Evolutionary conservation across 2,113 vertebrate species (phyloP).

Genomic region (Azemiops feae): DNA sequence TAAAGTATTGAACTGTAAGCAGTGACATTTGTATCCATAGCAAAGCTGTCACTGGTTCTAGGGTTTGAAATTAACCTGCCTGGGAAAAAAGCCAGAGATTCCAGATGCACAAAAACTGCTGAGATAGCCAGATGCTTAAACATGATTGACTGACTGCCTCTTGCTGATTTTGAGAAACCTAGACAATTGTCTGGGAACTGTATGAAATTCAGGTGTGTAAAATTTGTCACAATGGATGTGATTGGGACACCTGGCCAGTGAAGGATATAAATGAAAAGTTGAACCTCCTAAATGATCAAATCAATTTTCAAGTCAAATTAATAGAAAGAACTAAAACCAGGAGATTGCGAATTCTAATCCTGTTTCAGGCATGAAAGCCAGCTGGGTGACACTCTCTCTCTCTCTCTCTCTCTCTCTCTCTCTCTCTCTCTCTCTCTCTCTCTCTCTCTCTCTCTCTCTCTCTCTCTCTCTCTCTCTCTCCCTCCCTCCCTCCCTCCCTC

Average conservation of each 20-base stretch:
- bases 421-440: too few species aligned
- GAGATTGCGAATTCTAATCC: not conserved
- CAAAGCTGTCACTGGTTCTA: slow-evolving; percentile 23
- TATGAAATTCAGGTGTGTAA: slow-evolving; percentile 10
- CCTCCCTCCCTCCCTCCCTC: too few species aligned
- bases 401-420: too few species aligned
- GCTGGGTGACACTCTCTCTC: not conserved
- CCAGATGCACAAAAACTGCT: slow-evolving; percentile 20
- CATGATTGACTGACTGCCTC: slow-evolving; percentile 17
- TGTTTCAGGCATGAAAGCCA: not conserved
- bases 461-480: too few species aligned
- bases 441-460: too few species aligned
- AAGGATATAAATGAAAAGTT: slow-evolving; percentile 17
- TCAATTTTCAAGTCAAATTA: not conserved
- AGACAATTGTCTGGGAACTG: slow-evolving; percentile 3
- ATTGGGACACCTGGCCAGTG: slow-evolving; percentile 15
- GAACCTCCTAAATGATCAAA: slow-evolving; percentile 34
- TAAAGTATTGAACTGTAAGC: slow-evolving; percentile 28
- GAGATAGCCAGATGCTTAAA: not conserved
- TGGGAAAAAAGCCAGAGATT: slow-evolving; percentile 27
- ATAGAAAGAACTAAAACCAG: not conserved
- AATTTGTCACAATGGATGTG: not conserved
- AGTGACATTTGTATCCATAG: slow-evolving; percentile 12
- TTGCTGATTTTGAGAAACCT: slow-evolving; percentile 30
- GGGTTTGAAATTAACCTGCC: slow-evolving; percentile 26